Evolutionary conservation across 2,113 vertebrate genomes (phyloP).

Genomic region (Rallus limicola): DNA sequence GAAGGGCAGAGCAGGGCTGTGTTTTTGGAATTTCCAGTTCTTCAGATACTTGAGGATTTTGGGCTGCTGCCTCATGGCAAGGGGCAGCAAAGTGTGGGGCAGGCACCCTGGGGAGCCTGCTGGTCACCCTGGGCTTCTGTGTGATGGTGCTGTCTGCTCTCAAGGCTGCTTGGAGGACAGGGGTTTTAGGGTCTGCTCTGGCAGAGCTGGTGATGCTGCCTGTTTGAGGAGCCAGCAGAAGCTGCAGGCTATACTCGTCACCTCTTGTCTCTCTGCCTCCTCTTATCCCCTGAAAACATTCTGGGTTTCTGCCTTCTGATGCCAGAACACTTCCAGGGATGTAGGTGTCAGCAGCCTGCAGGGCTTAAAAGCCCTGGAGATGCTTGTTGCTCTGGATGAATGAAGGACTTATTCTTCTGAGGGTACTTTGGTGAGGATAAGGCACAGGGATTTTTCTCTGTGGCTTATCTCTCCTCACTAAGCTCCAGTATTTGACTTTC

Average conservation of each 20-base stretch:
- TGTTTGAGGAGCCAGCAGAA: neutral
- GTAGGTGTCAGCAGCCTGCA: neutral
- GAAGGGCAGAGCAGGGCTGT: neutral
- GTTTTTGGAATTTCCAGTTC: neutral
- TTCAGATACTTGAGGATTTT: neutral
- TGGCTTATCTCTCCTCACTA: neutral
- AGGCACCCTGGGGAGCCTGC: rapidly evolving
- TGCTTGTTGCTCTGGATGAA: neutral
- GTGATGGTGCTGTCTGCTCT: neutral
- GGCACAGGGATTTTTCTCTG: rapidly evolving
- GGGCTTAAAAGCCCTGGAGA: neutral
- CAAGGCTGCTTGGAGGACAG: neutral
- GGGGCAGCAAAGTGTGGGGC: neutral
- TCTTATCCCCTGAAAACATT: neutral
- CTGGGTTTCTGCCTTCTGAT: neutral
- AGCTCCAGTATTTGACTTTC: neutral
- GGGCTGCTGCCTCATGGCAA: neutral
- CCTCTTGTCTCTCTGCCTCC: neutral
- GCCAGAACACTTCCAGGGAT: neutral
- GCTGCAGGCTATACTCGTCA: neutral
- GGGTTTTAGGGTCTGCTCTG: neutral
- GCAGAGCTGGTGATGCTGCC: neutral
- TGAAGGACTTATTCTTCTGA: neutral
- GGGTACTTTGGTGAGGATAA: neutral
- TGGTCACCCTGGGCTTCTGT: neutral